Conservation (phyloP, 2,888 invertebrate species). For the Erannis defoliaria region DNA sequence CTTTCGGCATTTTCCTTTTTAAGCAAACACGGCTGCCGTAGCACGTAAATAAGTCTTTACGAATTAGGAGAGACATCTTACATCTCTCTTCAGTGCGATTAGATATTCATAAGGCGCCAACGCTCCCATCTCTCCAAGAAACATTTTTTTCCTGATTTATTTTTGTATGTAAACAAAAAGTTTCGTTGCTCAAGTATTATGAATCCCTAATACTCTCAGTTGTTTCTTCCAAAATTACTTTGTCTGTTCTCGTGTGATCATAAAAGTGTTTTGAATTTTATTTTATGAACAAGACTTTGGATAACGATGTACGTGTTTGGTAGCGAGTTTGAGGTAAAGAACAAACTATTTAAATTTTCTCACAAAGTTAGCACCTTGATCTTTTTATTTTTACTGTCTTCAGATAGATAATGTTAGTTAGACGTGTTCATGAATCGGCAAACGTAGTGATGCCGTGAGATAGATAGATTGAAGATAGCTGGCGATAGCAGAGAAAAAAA, state of each 20-base stretch:
- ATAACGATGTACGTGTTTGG: constrained; percentile 22
- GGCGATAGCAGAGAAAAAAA: too few relatives aligned
- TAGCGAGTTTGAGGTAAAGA: constrained; percentile 4
- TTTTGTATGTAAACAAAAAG: constrained; percentile 75
- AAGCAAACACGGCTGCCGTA: constrained; percentile 57
- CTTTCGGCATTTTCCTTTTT: constrained; percentile 41
- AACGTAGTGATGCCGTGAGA: too few relatives aligned
- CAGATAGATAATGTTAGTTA: neutral
- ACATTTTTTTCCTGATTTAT: constrained; percentile 66
- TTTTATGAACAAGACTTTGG: constrained; percentile 30
- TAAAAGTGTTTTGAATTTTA: constrained; percentile 46
- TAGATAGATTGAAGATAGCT: too few relatives aligned
- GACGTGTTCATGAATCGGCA: too few relatives aligned
- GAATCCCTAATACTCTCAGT: constrained; percentile 65
- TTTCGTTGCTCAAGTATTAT: constrained; percentile 66
- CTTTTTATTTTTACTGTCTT: neutral
- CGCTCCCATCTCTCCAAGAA: constrained; percentile 54
- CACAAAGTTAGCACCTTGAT: neutral
- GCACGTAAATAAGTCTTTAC: constrained; percentile 72
- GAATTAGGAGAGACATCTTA: constrained; percentile 76
- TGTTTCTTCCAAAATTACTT: constrained; percentile 49
- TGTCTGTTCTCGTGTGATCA: constrained; percentile 45
- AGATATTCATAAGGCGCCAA: constrained; percentile 77
- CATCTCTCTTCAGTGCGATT: constrained; percentile 74
- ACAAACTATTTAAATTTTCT: constrained; percentile 4